Conservation (phyloP, 2,797 vertebrate species). For the Otolemur crassicaudatus region DNA sequence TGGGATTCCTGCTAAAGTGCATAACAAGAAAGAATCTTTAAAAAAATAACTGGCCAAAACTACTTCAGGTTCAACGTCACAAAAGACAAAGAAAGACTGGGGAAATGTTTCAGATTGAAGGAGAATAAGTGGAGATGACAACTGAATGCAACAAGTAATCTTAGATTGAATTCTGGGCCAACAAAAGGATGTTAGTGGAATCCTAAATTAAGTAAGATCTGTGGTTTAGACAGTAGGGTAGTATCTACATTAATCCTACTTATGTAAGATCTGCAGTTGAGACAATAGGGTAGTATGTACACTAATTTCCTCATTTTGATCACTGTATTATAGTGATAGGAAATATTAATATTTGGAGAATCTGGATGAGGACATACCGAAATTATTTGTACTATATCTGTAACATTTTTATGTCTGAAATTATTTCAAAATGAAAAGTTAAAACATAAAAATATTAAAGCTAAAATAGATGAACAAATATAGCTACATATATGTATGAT, state of each 20-base stretch:
- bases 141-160: neutral
- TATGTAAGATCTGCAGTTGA: neutral
- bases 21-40: neutral
- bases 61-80: neutral
- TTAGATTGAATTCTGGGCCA: neutral
- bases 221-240: neutral
- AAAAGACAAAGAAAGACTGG: neutral
- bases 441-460: slow-evolving; percentile 11
- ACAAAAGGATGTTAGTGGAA: neutral
- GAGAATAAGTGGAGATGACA: neutral
- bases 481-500: neutral
- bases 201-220: neutral
- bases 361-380: neutral
- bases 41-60: neutral
- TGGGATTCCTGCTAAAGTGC: neutral
- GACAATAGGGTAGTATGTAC: neutral
- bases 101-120: slow-evolving; percentile 13
- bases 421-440: slow-evolving; percentile 35
- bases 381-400: neutral
- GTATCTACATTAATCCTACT: neutral
- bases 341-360: neutral
- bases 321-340: neutral
- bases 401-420: neutral
- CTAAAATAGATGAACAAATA: neutral
- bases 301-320: slow-evolving; percentile 10